Percentiles rank a stretch among this genome's conserved stretches.
Conservation (phyloP, 2,113 vertebrate species). For the Misgurnus mizolepis region DNA sequence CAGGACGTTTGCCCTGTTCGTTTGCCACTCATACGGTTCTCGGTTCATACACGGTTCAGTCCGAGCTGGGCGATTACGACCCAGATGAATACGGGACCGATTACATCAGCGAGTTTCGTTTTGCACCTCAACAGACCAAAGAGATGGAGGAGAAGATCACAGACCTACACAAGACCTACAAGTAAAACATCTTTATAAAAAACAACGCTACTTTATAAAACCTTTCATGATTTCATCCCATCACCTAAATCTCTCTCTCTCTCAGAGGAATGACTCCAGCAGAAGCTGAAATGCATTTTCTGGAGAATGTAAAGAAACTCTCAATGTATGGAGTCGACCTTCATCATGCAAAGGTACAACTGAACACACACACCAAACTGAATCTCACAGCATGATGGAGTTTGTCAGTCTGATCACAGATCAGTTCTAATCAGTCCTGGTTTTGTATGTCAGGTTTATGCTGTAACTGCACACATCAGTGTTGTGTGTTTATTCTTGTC, state of each 20-base stretch:
- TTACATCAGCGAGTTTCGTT: constrained; percentile 87
- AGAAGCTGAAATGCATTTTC: constrained; percentile 95
- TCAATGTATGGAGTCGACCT: constrained; percentile 99
- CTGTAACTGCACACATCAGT: constrained; percentile 1
- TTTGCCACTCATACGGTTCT: constrained; percentile 89
- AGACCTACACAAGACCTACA: constrained; percentile 91
- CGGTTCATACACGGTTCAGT: constrained; percentile 93
- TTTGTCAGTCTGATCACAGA: not conserved
- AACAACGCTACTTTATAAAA: not conserved
- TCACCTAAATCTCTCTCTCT: not conserved
- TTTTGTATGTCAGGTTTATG: too few species aligned
- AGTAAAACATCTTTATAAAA: constrained; percentile 67
- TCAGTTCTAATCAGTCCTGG: not conserved
- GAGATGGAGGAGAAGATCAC: constrained; percentile 95
- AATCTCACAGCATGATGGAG: not conserved
- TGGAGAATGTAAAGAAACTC: constrained; percentile 97
- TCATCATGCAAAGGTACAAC: constrained; percentile 91
- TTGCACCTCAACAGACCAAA: constrained; percentile 91
- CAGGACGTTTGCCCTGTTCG: constrained; percentile 90
- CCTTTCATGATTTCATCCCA: too few species aligned
- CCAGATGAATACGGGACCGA: constrained; percentile 85
- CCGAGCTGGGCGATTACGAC: constrained; percentile 93
- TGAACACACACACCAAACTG: not conserved
- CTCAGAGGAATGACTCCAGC: constrained; percentile 93
- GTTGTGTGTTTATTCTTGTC: constrained; percentile 38